Base-by-base conservation (phyloP, 2,888 invertebrate genomes). In the Drosophila paracracens region DNA sequence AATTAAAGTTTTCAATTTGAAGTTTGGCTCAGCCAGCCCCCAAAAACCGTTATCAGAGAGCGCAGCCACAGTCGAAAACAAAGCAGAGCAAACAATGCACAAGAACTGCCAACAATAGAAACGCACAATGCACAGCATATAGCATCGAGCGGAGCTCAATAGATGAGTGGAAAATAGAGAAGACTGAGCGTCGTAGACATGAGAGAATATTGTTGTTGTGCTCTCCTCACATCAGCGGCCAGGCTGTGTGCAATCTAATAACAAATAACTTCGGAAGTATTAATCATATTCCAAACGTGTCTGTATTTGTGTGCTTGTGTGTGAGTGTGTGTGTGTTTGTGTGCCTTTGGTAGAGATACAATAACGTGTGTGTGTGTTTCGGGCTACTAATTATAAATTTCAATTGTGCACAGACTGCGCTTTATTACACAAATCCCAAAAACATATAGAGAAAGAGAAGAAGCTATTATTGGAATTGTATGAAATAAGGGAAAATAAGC, bases 1-100 rank as follows among this genome's bases (percentile, higher is more conserved):
- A 88, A 90, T 88, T 88, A 88, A 88, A 90, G 87, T 88, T 88
- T 90, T 88, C 90, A 90, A 88, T 88, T 88, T 88, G 75, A 90
- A 88, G 84, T 88, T 90, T 78, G 76, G 73, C 68, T 54, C 27
- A 53, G 60, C 63, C 64, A 38, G 54, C 51, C 66, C 79, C 79
- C 76, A 73, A 81, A 75, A 76, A 74, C 70, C 87, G 89, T 82
- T 86, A 87, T 83, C 86, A 85, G 72, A 68, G 70, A 73, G 64
- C 74, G 76, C 78, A 82, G 81, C 70, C 70, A 62, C 70, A 67
- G 73, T 52, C 60, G 80, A 73, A 86, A 83, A 83, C 87, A 84
- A 87, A 79, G 82, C 69, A 43, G 64, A 71, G 57, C 58, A 70
- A 77, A 83, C 83, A 86, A 88, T 89, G 81, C 88, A 83, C 43